Evolutionary conservation across 2,888 invertebrate species (phyloP).

Genomic region (Tiphia femorata): DNA sequence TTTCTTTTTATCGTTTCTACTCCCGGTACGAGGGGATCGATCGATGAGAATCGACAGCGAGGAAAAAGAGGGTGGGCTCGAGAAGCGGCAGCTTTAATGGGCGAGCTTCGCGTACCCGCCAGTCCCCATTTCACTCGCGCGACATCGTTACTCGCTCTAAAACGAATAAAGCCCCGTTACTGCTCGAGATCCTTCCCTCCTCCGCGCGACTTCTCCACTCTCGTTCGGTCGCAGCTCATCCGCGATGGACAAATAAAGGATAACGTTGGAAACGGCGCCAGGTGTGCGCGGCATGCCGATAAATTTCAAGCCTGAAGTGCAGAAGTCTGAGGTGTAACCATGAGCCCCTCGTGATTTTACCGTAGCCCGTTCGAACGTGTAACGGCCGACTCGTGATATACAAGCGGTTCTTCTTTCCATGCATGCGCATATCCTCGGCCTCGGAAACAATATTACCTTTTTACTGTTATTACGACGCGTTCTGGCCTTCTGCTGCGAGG

Average conservation of each 20-base stretch:
- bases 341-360: not conserved
- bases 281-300: constrained; percentile 29
- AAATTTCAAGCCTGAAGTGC: constrained; percentile 14
- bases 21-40: no score
- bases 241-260: constrained; percentile 35
- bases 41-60: no score
- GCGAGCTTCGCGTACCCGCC: not conserved
- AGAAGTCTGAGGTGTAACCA: constrained; percentile 3
- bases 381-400: constrained; percentile 4
- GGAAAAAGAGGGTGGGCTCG: no score
- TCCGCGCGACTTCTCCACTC: no score
- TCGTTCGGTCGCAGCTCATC: not conserved
- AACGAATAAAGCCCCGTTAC: no score
- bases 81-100: no score
- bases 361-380: not conserved
- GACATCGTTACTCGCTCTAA: not conserved
- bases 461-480: constrained; percentile 48
- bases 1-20: no score
- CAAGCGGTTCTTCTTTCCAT: constrained; percentile 1
- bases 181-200: no score
- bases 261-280: constrained; percentile 22
- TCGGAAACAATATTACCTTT: constrained; percentile 43
- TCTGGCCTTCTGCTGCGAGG: no score
- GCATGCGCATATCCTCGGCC: not conserved
- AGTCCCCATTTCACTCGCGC: not conserved